A percentile compares a stretch with the other conserved stretches of the same genome.
These are phyloP conservation scores for Dorcus parallelipipedus DNA, from an alignment of 2,888 invertebrate species.

Conservation along the genomic window DNA sequence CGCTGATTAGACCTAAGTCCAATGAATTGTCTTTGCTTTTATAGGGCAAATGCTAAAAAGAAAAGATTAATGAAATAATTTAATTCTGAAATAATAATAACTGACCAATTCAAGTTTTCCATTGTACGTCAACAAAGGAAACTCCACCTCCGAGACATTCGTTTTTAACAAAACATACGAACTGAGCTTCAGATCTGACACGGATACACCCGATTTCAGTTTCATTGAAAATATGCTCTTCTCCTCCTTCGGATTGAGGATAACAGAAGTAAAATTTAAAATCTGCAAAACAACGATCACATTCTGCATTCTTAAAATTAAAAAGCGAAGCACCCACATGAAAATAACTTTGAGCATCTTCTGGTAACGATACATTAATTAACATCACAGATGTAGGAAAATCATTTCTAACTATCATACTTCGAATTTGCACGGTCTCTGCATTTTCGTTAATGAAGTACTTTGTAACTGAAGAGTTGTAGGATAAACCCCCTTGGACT, in stretches of 20 bases:
- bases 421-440: slow-evolving; percentile 52
- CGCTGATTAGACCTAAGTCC: slow-evolving; percentile 64
- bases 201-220: slow-evolving; percentile 51
- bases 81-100: slow-evolving; percentile 10
- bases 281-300: slow-evolving; percentile 48
- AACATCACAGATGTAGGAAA: slow-evolving; percentile 71
- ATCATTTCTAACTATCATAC: slow-evolving; percentile 60
- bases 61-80: slow-evolving; percentile 20
- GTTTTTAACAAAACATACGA: slow-evolving; percentile 65
- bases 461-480: slow-evolving; percentile 54
- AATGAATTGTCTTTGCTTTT: slow-evolving; percentile 48
- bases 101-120: slow-evolving; percentile 63
- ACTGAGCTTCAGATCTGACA: slow-evolving; percentile 57
- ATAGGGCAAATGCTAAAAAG: slow-evolving; percentile 44
- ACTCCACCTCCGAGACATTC: slow-evolving; percentile 68
- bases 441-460: slow-evolving; percentile 48
- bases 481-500: slow-evolving; percentile 57
- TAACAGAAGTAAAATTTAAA: slow-evolving; percentile 58
- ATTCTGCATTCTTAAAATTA: neutral
- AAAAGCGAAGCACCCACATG: slow-evolving; percentile 47
- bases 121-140: slow-evolving; percentile 71
- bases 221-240: slow-evolving; percentile 57
- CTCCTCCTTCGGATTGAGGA: slow-evolving; percentile 58
- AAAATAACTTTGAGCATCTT: slow-evolving; percentile 60
- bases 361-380: slow-evolving; percentile 65